Conservation (phyloP, 2,113 vertebrate species). For the Sphyrna mokarran region DNA sequence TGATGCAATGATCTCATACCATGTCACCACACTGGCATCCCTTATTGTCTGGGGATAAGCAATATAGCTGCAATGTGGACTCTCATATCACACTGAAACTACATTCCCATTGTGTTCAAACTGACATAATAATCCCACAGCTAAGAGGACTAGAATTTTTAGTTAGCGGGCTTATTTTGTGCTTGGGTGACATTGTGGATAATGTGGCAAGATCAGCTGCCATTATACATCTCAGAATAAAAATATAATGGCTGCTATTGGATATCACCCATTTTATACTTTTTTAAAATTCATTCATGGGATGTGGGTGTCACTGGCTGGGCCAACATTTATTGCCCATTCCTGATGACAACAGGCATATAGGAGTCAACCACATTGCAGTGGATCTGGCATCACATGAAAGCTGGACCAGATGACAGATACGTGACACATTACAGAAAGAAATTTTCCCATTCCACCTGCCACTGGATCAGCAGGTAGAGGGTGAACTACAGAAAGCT, state of each 20-base stretch:
- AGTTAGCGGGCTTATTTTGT: not conserved
- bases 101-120: not conserved
- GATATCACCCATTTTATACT: not conserved
- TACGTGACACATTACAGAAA: too few species aligned
- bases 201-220: not conserved
- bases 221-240: not conserved
- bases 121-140: not conserved
- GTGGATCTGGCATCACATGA: too few species aligned
- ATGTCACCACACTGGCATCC: constrained; percentile 27
- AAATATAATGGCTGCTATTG: not conserved
- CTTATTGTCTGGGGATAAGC: constrained; percentile 28
- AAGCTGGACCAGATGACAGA: too few species aligned
- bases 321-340: too few species aligned
- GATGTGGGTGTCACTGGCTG: too few species aligned
- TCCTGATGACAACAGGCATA: too few species aligned
- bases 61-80: not conserved
- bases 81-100: not conserved
- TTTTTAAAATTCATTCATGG: too few species aligned
- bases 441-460: too few species aligned
- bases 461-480: too few species aligned
- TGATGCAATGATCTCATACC: constrained; percentile 17
- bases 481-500: too few species aligned
- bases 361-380: too few species aligned
- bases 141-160: not conserved
- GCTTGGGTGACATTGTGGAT: not conserved